Evolutionary conservation across 2,113 vertebrate species (phyloP), one percentile per base, ranked within the genome.

Genomic region (Esox niger): DNA sequence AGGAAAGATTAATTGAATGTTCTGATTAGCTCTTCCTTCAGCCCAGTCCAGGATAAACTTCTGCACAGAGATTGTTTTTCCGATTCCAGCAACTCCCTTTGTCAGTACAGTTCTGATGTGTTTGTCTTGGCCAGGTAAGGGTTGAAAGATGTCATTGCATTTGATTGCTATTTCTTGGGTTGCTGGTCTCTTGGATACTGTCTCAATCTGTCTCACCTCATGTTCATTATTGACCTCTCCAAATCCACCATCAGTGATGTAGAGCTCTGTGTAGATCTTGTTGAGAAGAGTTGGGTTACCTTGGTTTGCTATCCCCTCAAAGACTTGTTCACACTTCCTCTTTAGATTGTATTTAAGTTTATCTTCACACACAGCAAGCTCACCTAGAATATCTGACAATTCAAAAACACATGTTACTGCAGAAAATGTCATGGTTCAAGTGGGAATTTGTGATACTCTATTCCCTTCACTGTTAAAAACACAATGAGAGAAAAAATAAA

Each of bases 231-330:
- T 57, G 10, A 57, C 54, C 2, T 38, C 55, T 26, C 32, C 31
- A 70, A 10, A 17, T 20, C 60, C 68, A 47, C 31, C 58, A 8
- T 72, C 73, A 69, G 69, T 79, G 66, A 79, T 76, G 43, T 63
- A 61, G 59, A 67, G 60, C 68, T 70, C 68, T 70, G 68, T 70
- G 60, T 70, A 70, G 68, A 70, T 70, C 20, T 60, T 27, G 4
- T 26, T 56, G 21, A 56, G 25, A 25, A 26, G 25, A 7, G 21
- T 56, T 56, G 54, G 54, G 23, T 56, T 56, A 25, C 23, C 54
- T 26, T 56, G 54, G 21, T 56, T 56, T 7, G 54, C 54, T 56
- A 56, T 56, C 25, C 54, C 54, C 25, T 56, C 54, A 56, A 56
- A 56, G 3, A 56, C 21, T 25, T 56, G 23, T 10, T 27, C 3